Evolutionary conservation across 2,888 invertebrate species (phyloP).

Genomic region (Orchestes rusci): DNA sequence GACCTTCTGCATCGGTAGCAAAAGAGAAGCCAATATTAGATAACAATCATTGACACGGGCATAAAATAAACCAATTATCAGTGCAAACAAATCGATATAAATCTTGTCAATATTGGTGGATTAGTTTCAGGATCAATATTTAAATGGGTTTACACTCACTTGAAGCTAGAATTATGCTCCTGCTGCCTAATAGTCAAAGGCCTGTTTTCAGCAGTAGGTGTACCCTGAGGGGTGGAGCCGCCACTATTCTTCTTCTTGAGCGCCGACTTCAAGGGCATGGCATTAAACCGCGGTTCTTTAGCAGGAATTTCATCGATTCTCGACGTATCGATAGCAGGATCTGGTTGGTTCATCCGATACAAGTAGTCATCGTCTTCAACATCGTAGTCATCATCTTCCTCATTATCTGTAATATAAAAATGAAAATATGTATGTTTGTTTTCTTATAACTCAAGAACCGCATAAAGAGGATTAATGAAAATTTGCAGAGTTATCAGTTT

Average conservation of each 20-base stretch:
- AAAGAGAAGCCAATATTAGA: constrained; percentile 32
- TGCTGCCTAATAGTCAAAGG: constrained; percentile 55
- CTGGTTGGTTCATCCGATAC: constrained; percentile 53
- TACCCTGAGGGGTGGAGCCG: constrained; percentile 58
- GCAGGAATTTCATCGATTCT: constrained; percentile 88
- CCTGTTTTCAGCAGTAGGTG: constrained; percentile 66
- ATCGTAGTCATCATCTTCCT: constrained; percentile 42
- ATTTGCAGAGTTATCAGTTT: too few relatives aligned
- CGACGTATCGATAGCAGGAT: constrained; percentile 69
- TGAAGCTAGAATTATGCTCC: constrained; percentile 65
- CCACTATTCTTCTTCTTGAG: constrained; percentile 67
- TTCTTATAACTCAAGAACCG: too few relatives aligned
- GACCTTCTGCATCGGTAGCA: constrained; percentile 66
- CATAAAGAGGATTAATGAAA: too few relatives aligned
- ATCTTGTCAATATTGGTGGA: too few relatives aligned
- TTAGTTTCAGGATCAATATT: background rate
- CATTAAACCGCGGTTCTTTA: constrained; percentile 80
- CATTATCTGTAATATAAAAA: constrained; percentile 34
- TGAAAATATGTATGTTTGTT: too few relatives aligned
- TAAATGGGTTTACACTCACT: constrained; percentile 51
- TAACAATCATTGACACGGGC: background rate
- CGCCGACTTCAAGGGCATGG: constrained; percentile 87
- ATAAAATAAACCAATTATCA: too few relatives aligned
- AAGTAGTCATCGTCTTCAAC: constrained; percentile 58
- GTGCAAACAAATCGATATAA: too few relatives aligned